A percentile compares a stretch with the other conserved stretches of the same genome.
Conservation (phyloP, 2,797 vertebrate species). For the Sebastes melanostomus region DNA sequence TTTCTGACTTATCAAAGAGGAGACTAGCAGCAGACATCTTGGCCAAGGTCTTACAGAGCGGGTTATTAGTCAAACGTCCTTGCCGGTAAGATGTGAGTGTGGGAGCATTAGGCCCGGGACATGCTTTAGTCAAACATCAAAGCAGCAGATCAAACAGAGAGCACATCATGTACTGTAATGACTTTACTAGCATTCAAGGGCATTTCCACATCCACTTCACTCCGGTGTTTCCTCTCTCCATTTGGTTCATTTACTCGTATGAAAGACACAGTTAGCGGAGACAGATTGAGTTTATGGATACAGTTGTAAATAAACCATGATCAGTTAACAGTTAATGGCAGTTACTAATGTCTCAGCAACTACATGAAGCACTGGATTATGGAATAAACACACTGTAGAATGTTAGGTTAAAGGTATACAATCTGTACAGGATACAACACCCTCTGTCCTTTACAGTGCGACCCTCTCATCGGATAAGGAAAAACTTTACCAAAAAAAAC, state of each 20-base stretch:
- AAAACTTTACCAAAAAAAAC: no score
- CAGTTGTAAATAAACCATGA: not conserved
- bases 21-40: not conserved
- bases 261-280: not conserved
- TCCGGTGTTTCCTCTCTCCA: not conserved
- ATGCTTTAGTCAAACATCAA: conserved; percentile 32
- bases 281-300: not conserved
- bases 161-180: conserved; percentile 8
- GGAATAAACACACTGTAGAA: not conserved
- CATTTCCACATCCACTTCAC: conserved; percentile 15
- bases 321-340: not conserved
- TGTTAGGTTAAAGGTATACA: not conserved
- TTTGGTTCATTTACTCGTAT: not conserved
- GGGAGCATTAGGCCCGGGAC: conserved; percentile 3
- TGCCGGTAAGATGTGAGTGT: conserved; percentile 4
- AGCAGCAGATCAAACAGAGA: conserved; percentile 34
- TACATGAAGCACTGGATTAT: not conserved
- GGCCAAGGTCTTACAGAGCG: not conserved
- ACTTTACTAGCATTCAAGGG: conserved; percentile 14
- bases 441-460: no score
- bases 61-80: conserved; percentile 34
- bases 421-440: no score
- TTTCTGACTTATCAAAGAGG: not conserved
- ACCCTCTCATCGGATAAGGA: no score
- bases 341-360: not conserved